Percentiles rank a stretch among this genome's conserved stretches.
Conservation (phyloP, 2,888 invertebrate genomes). For the Hyposoter didymator region DNA sequence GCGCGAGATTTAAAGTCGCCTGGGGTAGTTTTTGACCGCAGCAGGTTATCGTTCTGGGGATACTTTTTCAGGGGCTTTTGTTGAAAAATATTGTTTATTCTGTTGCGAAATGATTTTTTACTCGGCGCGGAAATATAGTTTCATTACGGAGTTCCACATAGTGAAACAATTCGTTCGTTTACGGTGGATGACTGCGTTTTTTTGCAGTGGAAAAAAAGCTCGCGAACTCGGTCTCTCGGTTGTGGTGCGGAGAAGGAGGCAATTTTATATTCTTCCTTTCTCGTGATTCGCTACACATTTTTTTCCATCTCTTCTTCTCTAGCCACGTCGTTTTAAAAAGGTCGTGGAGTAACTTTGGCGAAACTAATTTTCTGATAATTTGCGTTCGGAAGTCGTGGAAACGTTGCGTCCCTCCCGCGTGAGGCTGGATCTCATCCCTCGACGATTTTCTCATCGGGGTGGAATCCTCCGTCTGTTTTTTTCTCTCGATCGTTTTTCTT, state of each 20-base stretch:
- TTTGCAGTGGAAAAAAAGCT: conserved; percentile 4
- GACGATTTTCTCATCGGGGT: conserved; percentile 65
- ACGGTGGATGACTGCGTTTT: conserved; percentile 8
- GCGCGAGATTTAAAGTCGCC: too few species aligned
- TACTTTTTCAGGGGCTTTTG: neutral
- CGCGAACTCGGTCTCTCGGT: conserved; percentile 1
- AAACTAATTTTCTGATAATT: conserved; percentile 78
- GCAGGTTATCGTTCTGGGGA: too few species aligned
- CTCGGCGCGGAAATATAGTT: neutral
- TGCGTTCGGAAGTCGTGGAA: conserved; percentile 70
- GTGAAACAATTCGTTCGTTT: neutral
- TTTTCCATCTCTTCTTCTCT: conserved; percentile 28
- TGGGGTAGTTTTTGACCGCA: too few species aligned
- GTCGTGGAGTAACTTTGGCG: conserved; percentile 62
- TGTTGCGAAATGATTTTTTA: neutral
- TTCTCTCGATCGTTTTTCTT: conserved; percentile 51
- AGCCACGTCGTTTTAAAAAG: conserved; percentile 3
- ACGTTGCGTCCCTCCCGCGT: conserved; percentile 32
- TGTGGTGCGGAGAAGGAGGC: conserved; percentile 34
- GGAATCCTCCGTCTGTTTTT: conserved; percentile 57
- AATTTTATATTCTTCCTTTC: conserved; percentile 26
- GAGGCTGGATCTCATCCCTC: conserved; percentile 64
- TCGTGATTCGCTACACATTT: conserved; percentile 41
- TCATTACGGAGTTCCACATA: neutral
- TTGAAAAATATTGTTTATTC: neutral